phyloP scores from a whole-genome alignment of 2,113 vertebrate genomes.

The Catharus bicknelli region DNA sequence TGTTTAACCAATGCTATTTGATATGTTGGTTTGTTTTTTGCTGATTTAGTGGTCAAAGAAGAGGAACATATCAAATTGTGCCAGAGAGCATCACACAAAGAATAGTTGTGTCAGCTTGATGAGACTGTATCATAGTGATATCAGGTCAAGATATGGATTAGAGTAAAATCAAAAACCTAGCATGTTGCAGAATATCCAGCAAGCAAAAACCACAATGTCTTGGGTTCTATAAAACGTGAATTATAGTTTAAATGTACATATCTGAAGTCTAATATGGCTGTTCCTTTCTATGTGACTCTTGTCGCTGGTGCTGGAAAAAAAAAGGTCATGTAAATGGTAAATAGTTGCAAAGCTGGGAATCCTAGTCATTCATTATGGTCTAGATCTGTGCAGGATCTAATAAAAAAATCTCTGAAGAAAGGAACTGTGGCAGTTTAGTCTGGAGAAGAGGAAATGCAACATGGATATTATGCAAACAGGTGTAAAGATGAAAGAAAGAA shows the following conservation, averaged over 20 bases:
- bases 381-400: background rate
- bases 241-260: background rate
- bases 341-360: background rate
- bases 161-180: background rate
- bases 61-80: background rate
- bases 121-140: background rate
- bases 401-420: background rate
- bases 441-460: background rate
- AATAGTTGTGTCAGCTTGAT: background rate
- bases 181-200: background rate
- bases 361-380: background rate
- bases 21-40: background rate
- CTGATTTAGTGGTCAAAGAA: background rate
- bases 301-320: background rate
- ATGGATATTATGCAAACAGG: background rate
- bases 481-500: background rate
- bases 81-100: background rate
- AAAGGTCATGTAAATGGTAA: background rate
- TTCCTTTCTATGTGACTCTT: background rate
- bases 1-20: background rate
- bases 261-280: background rate
- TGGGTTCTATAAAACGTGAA: background rate
- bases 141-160: background rate
- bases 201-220: background rate
- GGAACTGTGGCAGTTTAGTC: background rate